phyloP scores from a whole-genome alignment of 2,113 vertebrate genomes.

The Acinonyx jubatus region DNA sequence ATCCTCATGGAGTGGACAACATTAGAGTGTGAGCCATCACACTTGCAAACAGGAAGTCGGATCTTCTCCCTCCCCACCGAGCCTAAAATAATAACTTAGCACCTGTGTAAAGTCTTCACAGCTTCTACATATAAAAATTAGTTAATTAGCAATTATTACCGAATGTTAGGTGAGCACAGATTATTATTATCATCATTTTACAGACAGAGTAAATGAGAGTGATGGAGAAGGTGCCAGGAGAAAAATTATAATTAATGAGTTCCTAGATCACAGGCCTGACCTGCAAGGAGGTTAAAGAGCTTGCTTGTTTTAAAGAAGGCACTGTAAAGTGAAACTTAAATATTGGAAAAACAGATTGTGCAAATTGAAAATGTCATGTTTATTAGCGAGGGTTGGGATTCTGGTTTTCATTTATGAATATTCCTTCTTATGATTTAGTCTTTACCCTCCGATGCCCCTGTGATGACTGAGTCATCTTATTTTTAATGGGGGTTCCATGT shows the following conservation, averaged over 20 bases:
- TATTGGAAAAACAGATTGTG: background rate
- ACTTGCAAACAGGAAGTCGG: background rate
- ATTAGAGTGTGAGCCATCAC: background rate
- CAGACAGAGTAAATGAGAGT: constrained; percentile 49
- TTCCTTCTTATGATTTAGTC: background rate
- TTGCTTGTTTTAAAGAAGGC: background rate
- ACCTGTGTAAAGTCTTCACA: constrained; percentile 35
- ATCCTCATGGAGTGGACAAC: background rate
- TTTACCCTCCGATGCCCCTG: background rate
- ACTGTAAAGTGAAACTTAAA: background rate
- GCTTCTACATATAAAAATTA: constrained; percentile 70
- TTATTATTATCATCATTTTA: constrained; percentile 74
- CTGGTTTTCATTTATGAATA: background rate
- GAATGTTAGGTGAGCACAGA: background rate
- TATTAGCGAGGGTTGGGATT: background rate
- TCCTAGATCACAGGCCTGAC: constrained; percentile 58
- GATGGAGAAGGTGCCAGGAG: constrained; percentile 43
- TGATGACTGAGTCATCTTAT: background rate
- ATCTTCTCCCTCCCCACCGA: background rate
- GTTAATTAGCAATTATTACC: constrained; percentile 67
- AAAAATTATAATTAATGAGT: constrained; percentile 73
- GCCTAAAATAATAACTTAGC: background rate
- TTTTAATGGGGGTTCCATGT: background rate
- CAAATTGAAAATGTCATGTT: background rate
- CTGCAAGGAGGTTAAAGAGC: constrained; percentile 1